Evolutionary conservation across 92 coral and sea anemone genomes (phyloP), one percentile per base, ranked within the genome.

Genomic region (Palythoa caribaeorum): DNA sequence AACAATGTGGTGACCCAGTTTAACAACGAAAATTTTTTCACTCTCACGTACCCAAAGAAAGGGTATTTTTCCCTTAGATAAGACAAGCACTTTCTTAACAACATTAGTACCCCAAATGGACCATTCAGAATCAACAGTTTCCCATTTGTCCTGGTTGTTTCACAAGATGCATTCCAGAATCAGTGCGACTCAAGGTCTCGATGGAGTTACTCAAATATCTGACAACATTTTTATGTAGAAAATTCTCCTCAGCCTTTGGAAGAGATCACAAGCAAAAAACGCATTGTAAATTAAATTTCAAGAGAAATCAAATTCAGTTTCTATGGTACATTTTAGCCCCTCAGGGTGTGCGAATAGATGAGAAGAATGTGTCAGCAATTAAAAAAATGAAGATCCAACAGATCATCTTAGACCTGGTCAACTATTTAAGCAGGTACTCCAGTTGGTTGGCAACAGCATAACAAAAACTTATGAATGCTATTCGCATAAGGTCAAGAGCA

Each of bases 161-260:
- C 93, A 11, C 92, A 89, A 37, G 90, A 94, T n/a, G 77, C 90
- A 36, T 91, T 85, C 76, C 94, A 93, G 76, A 91, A 71, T 19
- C 93, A 92, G 20, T 87, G 79, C 2, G 89, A 89, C 88, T 48
- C 88, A 83, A 71, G 91, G 85, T 51, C 89, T 91, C 2, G 68
- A 54, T 1, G 91, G 93, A 20, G 83, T 89, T 68, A 91, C 96
- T 14, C 89, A 91, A 38, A 89, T 91, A 17, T 90, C 94, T 55
- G 90, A 92, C 59, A 90, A 87, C 35, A 87, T 79, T 21, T 87
- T 89, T 60, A 87, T 88, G 2, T 84, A 78, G 50, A 93, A 48
- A 7, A 89, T 90, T 73, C 70, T 90, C 21, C 50, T 70, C 55
- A 81, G 69, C 44, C 87, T 83, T 7, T 83, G 86, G 88, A 79